Evolutionary conservation across 2,113 vertebrate genomes (phyloP).

Genomic region (Callithrix jacchus): DNA sequence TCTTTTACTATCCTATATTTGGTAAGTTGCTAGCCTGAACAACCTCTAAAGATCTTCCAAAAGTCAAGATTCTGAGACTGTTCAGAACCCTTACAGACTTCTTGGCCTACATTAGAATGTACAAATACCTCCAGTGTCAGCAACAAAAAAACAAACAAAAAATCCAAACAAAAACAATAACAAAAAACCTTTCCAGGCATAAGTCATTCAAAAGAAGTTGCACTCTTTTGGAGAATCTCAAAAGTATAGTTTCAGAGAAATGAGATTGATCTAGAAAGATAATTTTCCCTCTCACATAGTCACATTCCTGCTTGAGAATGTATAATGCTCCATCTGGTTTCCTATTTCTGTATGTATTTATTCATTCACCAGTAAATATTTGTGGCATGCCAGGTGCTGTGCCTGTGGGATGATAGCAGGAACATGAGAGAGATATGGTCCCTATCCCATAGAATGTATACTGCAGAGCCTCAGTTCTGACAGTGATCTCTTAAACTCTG

Average conservation of each 20-base stretch:
- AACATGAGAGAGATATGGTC: not conserved
- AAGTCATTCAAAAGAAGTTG: not conserved
- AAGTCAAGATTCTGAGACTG: not conserved
- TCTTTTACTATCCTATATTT: not conserved
- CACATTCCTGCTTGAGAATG: not conserved
- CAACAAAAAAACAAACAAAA: not conserved
- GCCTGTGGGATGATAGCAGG: not conserved
- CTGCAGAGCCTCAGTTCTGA: not conserved
- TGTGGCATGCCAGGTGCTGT: not conserved
- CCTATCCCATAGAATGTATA: not conserved
- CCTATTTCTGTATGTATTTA: not conserved
- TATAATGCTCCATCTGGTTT: not conserved
- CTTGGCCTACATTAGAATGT: not conserved
- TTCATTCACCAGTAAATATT: not conserved
- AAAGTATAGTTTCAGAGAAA: not conserved
- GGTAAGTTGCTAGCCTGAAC: not conserved
- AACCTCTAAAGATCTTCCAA: not conserved
- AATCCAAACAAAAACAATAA: too few species aligned
- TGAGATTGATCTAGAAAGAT: not conserved
- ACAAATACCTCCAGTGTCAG: not conserved
- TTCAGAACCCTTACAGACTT: conserved; percentile 5
- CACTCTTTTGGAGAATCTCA: not conserved
- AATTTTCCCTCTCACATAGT: not conserved
- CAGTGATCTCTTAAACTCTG: not conserved
- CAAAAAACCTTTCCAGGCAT: not conserved